Conservation (phyloP, 2,113 vertebrate genomes). For the Geothlypis trichas region DNA sequence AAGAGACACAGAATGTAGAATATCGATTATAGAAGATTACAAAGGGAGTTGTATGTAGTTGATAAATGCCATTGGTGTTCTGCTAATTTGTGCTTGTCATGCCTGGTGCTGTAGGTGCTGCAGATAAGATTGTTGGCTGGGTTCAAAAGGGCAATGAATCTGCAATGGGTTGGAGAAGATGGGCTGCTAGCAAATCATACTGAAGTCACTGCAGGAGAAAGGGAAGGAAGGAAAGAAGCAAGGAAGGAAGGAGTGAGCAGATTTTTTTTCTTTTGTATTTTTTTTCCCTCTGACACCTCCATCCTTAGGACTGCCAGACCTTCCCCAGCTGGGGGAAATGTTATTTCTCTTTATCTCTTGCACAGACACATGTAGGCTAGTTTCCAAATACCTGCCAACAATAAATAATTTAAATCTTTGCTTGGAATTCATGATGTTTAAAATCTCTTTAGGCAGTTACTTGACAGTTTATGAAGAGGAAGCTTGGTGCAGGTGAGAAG, state of each 20-base stretch:
- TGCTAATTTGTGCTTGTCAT: neutral
- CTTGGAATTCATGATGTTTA: neutral
- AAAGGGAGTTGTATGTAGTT: neutral
- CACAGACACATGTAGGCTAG: neutral
- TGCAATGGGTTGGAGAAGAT: neutral
- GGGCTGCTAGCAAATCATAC: neutral
- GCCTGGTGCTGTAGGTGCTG: neutral
- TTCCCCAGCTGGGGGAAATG: neutral
- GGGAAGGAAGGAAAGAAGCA: neutral
- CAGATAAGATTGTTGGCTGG: neutral
- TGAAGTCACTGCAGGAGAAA: neutral
- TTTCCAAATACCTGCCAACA: neutral
- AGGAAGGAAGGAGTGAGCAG: neutral
- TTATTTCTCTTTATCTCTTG: neutral
- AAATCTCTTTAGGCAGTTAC: neutral
- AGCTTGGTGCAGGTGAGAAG: neutral
- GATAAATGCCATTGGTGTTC: neutral
- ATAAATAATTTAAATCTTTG: neutral
- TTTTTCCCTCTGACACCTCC: neutral
- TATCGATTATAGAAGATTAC: neutral
- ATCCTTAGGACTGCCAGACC: neutral
- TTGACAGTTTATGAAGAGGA: neutral
- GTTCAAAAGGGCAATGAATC: neutral
- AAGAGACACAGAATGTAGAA: neutral
- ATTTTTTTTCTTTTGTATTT: neutral